A percentile compares a stretch with the other conserved stretches of the same genome.
These are phyloP conservation scores for Amblyteles armatorius DNA, from an alignment of 2,888 invertebrate genomes.

Conservation along the genomic window DNA sequence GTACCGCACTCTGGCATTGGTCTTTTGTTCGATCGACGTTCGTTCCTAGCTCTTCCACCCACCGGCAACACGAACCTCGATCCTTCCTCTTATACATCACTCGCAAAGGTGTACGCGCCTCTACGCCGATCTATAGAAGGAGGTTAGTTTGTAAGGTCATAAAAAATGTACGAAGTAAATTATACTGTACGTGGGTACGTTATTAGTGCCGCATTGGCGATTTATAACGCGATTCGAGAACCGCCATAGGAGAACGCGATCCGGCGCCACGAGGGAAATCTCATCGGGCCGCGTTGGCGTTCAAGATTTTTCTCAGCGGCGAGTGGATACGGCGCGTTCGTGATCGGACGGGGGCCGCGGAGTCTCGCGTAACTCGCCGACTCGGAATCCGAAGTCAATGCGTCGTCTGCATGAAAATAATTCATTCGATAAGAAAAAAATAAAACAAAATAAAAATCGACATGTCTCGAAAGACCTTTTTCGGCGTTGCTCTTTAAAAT, in stretches of 20 bases:
- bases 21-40: constrained; percentile 33
- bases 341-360: constrained; percentile 46
- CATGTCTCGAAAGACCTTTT: constrained; percentile 3
- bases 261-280: constrained; percentile 71
- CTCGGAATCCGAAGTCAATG: constrained; percentile 39
- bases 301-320: constrained; percentile 43
- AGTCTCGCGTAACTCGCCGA: constrained; percentile 52
- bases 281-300: constrained; percentile 59
- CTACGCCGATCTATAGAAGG: constrained; percentile 15
- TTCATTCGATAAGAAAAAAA: background rate
- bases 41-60: constrained; percentile 33
- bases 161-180: constrained; percentile 70
- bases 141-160: constrained; percentile 47
- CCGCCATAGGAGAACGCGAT: constrained; percentile 54
- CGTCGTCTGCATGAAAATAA: constrained; percentile 4
- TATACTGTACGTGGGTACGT: constrained; percentile 70
- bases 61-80: constrained; percentile 33
- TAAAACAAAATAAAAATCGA: background rate
- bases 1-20: background rate
- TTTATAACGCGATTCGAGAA: constrained; percentile 71
- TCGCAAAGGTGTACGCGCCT: background rate
- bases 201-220: constrained; percentile 70
- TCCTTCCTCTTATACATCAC: constrained; percentile 19
- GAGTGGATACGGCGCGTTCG: constrained; percentile 47
- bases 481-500: background rate